These are phyloP conservation scores for Rhea pennata DNA, from an alignment of 2,113 vertebrate species.

Conservation along the genomic window DNA sequence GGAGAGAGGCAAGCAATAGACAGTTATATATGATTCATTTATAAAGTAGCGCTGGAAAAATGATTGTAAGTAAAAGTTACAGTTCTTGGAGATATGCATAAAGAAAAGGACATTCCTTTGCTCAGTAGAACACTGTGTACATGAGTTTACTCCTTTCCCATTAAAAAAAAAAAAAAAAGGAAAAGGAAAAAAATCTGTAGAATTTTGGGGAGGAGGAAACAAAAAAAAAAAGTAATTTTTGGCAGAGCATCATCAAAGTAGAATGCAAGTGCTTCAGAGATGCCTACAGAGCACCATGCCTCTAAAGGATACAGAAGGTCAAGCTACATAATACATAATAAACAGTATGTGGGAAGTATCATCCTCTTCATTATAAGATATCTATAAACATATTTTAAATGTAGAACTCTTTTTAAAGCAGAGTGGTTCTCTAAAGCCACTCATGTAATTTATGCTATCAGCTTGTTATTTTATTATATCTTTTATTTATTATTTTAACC, in stretches of 20 bases:
- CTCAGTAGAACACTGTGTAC: background rate
- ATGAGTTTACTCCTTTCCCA: background rate
- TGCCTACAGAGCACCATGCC: background rate
- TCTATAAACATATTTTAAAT: background rate
- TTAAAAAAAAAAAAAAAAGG: background rate
- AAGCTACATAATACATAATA: background rate
- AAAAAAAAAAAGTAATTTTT: background rate
- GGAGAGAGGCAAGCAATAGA: background rate
- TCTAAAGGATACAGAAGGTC: background rate
- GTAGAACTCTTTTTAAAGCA: background rate
- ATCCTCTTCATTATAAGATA: background rate
- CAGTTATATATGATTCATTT: background rate
- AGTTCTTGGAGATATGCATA: background rate
- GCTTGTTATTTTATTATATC: background rate
- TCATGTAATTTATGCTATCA: background rate
- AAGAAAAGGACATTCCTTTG: background rate
- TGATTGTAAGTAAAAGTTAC: background rate
- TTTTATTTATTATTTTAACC: background rate
- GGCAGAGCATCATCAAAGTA: background rate
- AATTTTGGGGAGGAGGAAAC: background rate
- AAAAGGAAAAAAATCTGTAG: background rate
- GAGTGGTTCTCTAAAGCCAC: background rate
- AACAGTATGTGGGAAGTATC: background rate
- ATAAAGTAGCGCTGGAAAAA: background rate
- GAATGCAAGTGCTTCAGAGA: background rate